These are phyloP conservation scores for Trogon melanurus DNA, from an alignment of 2,113 vertebrate species.

Conservation along the genomic window DNA sequence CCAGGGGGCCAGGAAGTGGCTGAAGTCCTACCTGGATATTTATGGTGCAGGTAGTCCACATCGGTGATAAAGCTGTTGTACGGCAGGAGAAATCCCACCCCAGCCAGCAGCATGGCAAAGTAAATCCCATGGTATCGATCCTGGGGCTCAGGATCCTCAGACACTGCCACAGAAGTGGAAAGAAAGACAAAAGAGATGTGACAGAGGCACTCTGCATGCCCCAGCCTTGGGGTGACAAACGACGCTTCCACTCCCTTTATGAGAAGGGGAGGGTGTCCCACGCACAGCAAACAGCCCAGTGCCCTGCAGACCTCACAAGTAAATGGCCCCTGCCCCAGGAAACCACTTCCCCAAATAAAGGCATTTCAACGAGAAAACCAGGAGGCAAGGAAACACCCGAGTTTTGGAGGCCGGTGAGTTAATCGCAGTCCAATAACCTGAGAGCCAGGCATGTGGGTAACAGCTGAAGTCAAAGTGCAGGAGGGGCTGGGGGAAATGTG, in stretches of 20 bases:
- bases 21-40: slow-evolving; percentile 86
- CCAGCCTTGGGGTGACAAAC: accelerated
- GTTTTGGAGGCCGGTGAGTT: not conserved
- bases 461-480: not conserved
- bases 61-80: slow-evolving; percentile 99
- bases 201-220: not conserved
- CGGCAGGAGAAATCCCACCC: slow-evolving; percentile 95
- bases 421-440: not conserved
- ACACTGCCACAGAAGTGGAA: slow-evolving; percentile 57
- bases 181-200: not conserved
- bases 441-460: not conserved
- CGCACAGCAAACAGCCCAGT: not conserved
- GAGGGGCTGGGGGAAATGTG: not conserved
- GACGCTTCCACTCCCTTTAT: not conserved
- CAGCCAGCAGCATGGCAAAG: slow-evolving; percentile 96
- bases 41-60: slow-evolving; percentile 96
- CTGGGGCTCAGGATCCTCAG: slow-evolving; percentile 86
- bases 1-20: not conserved
- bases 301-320: not conserved
- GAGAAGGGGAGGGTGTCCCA: not conserved
- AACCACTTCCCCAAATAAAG: not conserved
- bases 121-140: slow-evolving; percentile 97
- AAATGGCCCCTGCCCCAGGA: not conserved
- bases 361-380: not conserved
- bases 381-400: not conserved